Evolutionary conservation across 2,888 invertebrate species (phyloP).

Genomic region (Parthenolecanium corni): DNA sequence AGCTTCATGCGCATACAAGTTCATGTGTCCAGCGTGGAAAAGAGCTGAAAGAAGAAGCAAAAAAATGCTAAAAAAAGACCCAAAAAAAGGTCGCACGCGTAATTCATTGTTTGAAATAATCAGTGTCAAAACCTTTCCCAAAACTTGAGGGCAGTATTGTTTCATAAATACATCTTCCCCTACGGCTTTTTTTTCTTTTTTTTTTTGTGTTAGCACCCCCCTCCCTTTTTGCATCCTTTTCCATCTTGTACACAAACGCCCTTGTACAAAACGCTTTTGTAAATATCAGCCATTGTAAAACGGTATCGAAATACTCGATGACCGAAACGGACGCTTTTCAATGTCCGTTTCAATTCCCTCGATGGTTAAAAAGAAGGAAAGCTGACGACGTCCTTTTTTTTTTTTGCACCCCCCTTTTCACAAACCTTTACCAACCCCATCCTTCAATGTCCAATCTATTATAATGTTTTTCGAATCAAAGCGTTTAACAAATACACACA

Average conservation of each 20-base stretch:
- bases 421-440: not conserved
- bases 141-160: slow-evolving; percentile 25
- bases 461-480: slow-evolving; percentile 25
- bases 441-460: not conserved
- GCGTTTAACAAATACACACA: slow-evolving; percentile 21
- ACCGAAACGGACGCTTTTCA: slow-evolving; percentile 26
- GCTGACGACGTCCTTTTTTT: not conserved
- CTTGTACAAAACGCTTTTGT: slow-evolving; percentile 7
- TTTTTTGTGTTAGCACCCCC: not conserved
- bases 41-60: not conserved
- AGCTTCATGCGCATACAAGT: not conserved
- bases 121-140: slow-evolving; percentile 26
- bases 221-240: not conserved
- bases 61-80: not conserved
- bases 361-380: slow-evolving; percentile 2
- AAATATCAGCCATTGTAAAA: slow-evolving; percentile 24
- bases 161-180: slow-evolving; percentile 12
- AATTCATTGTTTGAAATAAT: slow-evolving; percentile 26
- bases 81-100: slow-evolving; percentile 18
- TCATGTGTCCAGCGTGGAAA: not conserved
- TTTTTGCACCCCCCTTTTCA: not conserved
- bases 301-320: slow-evolving; percentile 25
- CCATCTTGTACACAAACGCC: not conserved
- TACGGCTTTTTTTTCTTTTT: not conserved
- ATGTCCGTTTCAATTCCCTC: slow-evolving; percentile 26